Evolutionary conservation across 1,140 invertebrate genomes (phyloP).

Genomic region (Drosophila pseudoobscura): DNA sequence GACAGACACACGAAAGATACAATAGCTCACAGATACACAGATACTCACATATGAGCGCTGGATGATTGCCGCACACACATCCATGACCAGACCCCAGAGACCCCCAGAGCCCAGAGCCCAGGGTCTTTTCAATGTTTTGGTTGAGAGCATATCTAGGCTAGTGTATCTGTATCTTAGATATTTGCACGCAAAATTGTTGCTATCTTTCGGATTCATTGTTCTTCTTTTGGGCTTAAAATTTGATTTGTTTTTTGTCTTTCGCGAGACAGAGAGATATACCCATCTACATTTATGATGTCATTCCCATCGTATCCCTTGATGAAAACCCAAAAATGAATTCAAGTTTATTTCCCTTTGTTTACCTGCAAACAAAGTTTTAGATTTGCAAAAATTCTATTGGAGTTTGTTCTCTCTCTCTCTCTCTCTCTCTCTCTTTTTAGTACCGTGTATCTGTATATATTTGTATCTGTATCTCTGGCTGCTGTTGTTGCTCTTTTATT

Average conservation of each 20-base stretch:
- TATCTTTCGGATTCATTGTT: conserved; percentile 42
- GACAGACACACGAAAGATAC: conserved; percentile 54
- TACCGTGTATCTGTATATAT: conserved; percentile 39
- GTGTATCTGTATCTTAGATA: conserved; percentile 83
- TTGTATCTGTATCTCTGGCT: conserved; percentile 35
- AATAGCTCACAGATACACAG: conserved; percentile 55
- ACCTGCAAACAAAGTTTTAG: conserved; percentile 32
- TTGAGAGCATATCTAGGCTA: conserved; percentile 83
- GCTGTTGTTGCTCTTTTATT: conserved; percentile 53
- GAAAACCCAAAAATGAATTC: conserved; percentile 39
- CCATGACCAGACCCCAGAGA: conserved; percentile 29
- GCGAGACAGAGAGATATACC: background rate
- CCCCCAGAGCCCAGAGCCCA: conserved; percentile 34
- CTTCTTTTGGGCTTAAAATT: conserved; percentile 38
- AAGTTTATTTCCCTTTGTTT: conserved; percentile 49
- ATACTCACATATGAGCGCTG: conserved; percentile 28
- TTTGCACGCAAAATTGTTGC: conserved; percentile 83
- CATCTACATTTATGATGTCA: conserved; percentile 32
- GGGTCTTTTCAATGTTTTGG: conserved; percentile 81
- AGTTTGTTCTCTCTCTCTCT: conserved; percentile 3
- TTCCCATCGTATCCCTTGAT: conserved; percentile 35
- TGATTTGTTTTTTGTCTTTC: conserved; percentile 35
- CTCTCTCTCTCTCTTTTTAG: conserved; percentile 31
- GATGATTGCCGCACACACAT: conserved; percentile 40
- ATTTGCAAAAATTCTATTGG: conserved; percentile 38